Evolutionary conservation across 1,140 invertebrate species (phyloP), one percentile per base, ranked within the genome.

Genomic region (Drosophila seguyi): DNA sequence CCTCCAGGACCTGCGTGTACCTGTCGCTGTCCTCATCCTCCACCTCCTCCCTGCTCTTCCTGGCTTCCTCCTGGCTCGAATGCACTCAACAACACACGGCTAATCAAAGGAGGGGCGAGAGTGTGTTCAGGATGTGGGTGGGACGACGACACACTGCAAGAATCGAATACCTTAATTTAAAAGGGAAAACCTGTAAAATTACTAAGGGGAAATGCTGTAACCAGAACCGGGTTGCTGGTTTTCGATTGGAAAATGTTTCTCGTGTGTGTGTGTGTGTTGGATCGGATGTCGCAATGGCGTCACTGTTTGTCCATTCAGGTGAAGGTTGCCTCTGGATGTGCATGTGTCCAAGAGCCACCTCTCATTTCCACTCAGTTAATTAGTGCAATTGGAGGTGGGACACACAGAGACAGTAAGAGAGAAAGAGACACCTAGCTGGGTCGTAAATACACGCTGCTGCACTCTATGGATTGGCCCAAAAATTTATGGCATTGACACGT

Each of bases 241-340:
- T 31, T 59, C 66, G 52, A 72, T 72, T 58, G 52, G 36, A 50
- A 72, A 71, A 71, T 72, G 42, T 29, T 73, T 73, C 67, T 72
- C 44, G 66, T 69, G 62, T 25, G n/a, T n/a, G n/a, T n/a, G n/a
- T n/a, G n/a, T n/a, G n/a, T n/a, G n/a, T 72, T 22, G 69, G 69
- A 73, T 73, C 44, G 69, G 69, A 73, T 73, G 69, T 72, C 69
- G 67, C 52, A 73, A 73, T 73, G 69, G 69, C 69, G 69, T 73
- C 69, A 72, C 67, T 72, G 53, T 73, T 67, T 69, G 69, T 72
- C 69, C 69, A 73, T 72, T 73, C 69, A 73, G 69, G 67, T 73
- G 69, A 73, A 73, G 69, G 69, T 72, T 73, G 67, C 44, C 42
- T 52, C 27, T 42, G 58, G 13, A 62, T 25, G 34, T 45, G 63